Evolutionary conservation across 2,797 vertebrate genomes (phyloP), one percentile per base, ranked within the genome.

Genomic region (Chelon labrosus): DNA sequence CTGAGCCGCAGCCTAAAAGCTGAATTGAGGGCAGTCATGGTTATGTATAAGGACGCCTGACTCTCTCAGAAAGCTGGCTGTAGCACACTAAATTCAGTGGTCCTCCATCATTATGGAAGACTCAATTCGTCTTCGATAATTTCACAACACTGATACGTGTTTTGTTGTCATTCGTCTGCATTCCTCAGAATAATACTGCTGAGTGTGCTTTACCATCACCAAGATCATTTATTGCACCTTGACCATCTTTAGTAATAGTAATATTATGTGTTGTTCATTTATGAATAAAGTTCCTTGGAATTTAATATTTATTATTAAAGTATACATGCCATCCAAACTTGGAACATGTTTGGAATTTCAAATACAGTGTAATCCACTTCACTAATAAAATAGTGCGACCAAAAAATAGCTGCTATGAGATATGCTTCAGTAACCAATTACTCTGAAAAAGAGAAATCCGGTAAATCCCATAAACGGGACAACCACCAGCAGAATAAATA

Each of bases 1-100:
- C 72, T 84, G 63, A 70, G 79, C 47, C 71, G 81, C 70, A 77
- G 80, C 77, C 80, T 86, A 86, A 82, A 88, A 78, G 58, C 84
- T 77, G 86, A 77, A 83, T 79, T 81, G 75, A 57, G 77, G 82
- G 68, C 66, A 79, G 59, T 87, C 83, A 78, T 91, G 84, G 75
- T 90, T 90, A 90, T 91, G 86, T 86, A 88, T 89, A 79, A 88
- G 86, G 59, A 70, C 67, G 77, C 49, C 52, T 74, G 65, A 83
- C 77, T 77, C 37, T 58, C 50, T 65, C 75, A 72, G 73, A 85
- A 70, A 83, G 57, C 70, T 63, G 73, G 54, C 79, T 83, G 80
- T 60, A 80, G 65, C 74, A 22, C 64, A 77, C 70, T 83, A 65
- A 82, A 87, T 85, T 78, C 67, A 77, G 61, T 44, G 63, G 52